Percentiles rank a stretch among this genome's conserved stretches.
These are phyloP conservation scores for Calyptomena viridis DNA, from an alignment of 2,113 vertebrate species.

Conservation along the genomic window DNA sequence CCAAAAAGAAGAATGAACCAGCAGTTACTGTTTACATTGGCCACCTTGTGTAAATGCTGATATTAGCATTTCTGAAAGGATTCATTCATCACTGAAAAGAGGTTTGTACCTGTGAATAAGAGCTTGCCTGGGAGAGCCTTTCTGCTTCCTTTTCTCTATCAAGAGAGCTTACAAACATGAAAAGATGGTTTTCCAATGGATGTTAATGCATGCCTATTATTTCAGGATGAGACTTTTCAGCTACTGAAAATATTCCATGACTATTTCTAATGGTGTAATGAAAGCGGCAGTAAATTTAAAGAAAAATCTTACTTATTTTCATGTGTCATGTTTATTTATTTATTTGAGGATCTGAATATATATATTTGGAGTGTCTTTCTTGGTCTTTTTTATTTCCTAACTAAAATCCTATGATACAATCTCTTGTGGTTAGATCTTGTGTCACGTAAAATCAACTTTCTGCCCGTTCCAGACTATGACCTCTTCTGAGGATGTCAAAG, in stretches of 20 bases:
- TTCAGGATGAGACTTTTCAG: neutral
- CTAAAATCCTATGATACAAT: neutral
- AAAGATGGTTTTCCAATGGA: conserved; percentile 1
- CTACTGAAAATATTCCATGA: neutral
- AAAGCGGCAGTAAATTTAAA: neutral
- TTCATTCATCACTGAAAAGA: conserved; percentile 46
- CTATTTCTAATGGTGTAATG: neutral
- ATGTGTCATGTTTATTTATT: neutral
- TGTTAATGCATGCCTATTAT: neutral
- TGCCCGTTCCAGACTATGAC: neutral
- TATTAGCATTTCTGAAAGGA: conserved; percentile 45
- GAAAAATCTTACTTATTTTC: neutral
- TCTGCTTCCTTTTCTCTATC: conserved; percentile 15
- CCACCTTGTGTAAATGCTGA: neutral
- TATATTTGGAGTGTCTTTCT: neutral
- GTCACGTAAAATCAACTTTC: neutral
- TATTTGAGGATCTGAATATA: neutral
- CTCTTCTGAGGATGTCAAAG: neutral
- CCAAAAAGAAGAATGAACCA: conserved; percentile 4
- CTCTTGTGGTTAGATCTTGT: neutral
- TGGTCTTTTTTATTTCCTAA: neutral
- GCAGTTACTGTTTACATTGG: conserved; percentile 19
- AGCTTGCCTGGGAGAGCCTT: neutral
- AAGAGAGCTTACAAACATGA: neutral
- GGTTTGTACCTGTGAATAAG: conserved; percentile 44